Evolutionary conservation across 2,888 invertebrate species (phyloP).

Genomic region (Lasioglossum marginatum): DNA sequence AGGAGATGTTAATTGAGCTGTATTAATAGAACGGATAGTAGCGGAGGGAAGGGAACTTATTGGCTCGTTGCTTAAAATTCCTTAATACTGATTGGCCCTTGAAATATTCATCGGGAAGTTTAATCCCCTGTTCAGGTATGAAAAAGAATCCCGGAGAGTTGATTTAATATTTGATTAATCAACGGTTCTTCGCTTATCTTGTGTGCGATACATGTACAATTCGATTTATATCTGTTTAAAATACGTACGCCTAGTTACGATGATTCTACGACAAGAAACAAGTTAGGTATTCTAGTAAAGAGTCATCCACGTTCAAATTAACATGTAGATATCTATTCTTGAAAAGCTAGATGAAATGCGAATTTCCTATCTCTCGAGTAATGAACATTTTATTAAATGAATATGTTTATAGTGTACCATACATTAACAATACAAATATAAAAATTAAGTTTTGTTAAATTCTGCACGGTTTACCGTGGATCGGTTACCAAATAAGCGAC

Average conservation of each 20-base stretch:
- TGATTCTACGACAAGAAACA: neutral
- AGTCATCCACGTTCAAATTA: neutral
- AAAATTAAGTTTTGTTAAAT: neutral
- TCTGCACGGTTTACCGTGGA: neutral
- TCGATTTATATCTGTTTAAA: neutral
- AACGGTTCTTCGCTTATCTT: neutral
- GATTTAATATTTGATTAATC: neutral
- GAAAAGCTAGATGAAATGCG: neutral
- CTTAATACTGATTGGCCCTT: neutral
- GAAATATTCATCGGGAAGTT: neutral
- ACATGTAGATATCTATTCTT: neutral
- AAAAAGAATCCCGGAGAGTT: neutral
- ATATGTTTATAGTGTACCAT: neutral
- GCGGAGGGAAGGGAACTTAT: too few relatives aligned
- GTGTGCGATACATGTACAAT: neutral
- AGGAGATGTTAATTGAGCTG: constrained; percentile 1
- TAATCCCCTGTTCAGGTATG: neutral
- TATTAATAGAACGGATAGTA: neutral
- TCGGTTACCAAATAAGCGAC: neutral
- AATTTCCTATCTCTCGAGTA: neutral
- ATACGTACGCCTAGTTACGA: too few relatives aligned
- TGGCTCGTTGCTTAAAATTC: neutral
- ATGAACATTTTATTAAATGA: neutral
- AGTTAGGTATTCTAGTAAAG: neutral
- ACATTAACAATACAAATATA: neutral